Evolutionary conservation across 2,888 invertebrate species (phyloP).

Genomic region (Lasioglossum calceatum): DNA sequence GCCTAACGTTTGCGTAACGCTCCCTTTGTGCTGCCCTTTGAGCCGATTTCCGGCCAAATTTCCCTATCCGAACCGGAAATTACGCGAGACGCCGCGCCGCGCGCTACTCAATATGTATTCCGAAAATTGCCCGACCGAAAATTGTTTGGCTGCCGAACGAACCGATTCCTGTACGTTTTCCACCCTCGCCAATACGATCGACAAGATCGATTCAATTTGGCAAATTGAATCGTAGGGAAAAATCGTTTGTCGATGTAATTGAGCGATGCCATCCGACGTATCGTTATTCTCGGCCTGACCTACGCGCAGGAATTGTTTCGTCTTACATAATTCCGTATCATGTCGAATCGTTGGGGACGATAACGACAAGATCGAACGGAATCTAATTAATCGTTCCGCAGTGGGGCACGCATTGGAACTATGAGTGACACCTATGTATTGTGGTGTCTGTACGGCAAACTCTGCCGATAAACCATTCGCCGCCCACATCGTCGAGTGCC

Average conservation of each 20-base stretch:
- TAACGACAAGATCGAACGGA: neutral
- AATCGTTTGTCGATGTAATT: neutral
- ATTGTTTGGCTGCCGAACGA: slow-evolving; percentile 33
- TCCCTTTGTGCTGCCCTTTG: slow-evolving; percentile 51
- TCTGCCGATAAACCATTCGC: slow-evolving; percentile 58
- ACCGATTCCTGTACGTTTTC: slow-evolving; percentile 10
- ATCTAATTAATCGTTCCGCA: slow-evolving; percentile 26
- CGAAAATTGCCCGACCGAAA: slow-evolving; percentile 38
- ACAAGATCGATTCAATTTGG: slow-evolving; percentile 24
- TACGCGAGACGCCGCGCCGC: slow-evolving; percentile 24
- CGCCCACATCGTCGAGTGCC: slow-evolving; percentile 1
- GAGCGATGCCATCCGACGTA: neutral
- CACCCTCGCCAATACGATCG: neutral
- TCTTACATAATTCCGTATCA: neutral
- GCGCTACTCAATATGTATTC: slow-evolving; percentile 10
- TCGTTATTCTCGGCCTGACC: neutral
- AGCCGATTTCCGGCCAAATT: slow-evolving; percentile 45
- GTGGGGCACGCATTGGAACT: slow-evolving; percentile 14
- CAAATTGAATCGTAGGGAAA: slow-evolving; percentile 6
- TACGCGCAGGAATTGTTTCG: neutral
- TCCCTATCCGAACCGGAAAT: slow-evolving; percentile 49
- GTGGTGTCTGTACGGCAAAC: slow-evolving; percentile 9
- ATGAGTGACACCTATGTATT: slow-evolving; percentile 56
- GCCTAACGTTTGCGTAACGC: slow-evolving; percentile 44
- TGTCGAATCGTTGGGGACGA: neutral